Conservation (phyloP, 2,888 invertebrate genomes). For the Ochropleura plecta region DNA sequence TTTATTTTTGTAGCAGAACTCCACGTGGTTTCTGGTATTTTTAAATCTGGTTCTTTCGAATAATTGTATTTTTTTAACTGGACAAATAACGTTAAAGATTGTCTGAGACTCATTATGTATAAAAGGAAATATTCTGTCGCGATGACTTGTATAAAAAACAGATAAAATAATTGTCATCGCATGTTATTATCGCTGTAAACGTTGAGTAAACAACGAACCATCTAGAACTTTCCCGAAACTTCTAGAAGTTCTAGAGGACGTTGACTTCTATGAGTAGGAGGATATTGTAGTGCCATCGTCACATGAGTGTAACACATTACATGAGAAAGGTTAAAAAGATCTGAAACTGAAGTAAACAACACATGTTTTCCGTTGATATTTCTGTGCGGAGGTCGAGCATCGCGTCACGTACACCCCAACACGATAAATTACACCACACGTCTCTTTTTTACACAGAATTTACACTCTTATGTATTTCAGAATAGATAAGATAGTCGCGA, state of each 20-base stretch:
- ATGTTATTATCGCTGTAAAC: slow-evolving; percentile 7
- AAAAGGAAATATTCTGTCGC: slow-evolving; percentile 3
- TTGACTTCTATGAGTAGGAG: background rate
- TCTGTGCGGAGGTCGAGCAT: slow-evolving; percentile 52
- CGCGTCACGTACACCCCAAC: slow-evolving; percentile 58
- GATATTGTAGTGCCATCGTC: background rate
- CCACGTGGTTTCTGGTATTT: slow-evolving; percentile 14
- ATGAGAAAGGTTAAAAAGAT: slow-evolving; percentile 57
- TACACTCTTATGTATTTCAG: slow-evolving; percentile 1
- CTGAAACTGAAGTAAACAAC: slow-evolving; percentile 62
- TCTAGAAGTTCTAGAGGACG: slow-evolving; percentile 5
- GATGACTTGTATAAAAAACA: slow-evolving; percentile 20
- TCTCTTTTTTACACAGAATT: slow-evolving; percentile 3
- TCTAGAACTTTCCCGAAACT: slow-evolving; percentile 24
- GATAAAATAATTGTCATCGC: slow-evolving; percentile 1
- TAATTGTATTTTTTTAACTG: background rate
- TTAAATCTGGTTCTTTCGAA: slow-evolving; percentile 1
- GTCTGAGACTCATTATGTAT: background rate
- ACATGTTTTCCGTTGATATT: slow-evolving; percentile 61
- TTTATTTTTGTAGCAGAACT: slow-evolving; percentile 18
- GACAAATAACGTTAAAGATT: slow-evolving; percentile 10
- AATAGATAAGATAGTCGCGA: slow-evolving; percentile 22
- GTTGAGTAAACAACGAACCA: background rate
- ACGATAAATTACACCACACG: slow-evolving; percentile 51
- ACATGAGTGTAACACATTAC: slow-evolving; percentile 21